Base-by-base conservation (phyloP, 2,113 vertebrate genomes). In the Cyanocitta stelleri region DNA sequence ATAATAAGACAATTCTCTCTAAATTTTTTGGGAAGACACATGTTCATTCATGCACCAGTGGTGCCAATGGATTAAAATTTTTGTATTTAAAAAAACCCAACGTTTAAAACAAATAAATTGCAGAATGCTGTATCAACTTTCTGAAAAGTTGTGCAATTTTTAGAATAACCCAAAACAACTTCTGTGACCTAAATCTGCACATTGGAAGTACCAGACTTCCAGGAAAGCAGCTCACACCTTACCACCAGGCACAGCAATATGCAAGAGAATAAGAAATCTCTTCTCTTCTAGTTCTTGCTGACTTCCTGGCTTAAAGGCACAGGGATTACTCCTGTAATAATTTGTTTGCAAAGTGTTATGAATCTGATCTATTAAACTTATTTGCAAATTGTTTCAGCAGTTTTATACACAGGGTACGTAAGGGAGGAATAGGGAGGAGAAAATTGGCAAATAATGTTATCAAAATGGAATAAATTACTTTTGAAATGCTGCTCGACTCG, bases 341-440 rank as follows among this genome's bases (percentile, higher is more conserved):
- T 87, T 77, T 74, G 51, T 67, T 94, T 88, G 63, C 82, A 63
- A 51, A 85, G 26, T 49, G 56, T 32, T 77, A 27, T 52, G 85
- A 74, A 77, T 88, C 85, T 52, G 71, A 88, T 86, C 92, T 93
- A 75, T 93, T 86, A 77, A 95, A 92, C 79, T 85, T 93, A 90
- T 67, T 95, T 90, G 63, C 85, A 96, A 86, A 86, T 91, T 79
- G 63, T 90, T 91, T 90, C 62, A 11, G 59, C 20, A 15, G 59
- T 77, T 90, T 85, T 37, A 37, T 58, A 85, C 81, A 75, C 33
- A 13, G 33, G 39, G 29, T 37, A 35, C 21, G 6, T 74, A 74
- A 74, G 8, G 48, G 79, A 90, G 67, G 67, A 73, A 76, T 8
- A 69, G 46, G 78, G 59, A 88, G 91, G 76, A 56, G 43, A 92